Percentiles rank a stretch among this genome's conserved stretches.
phyloP scores from a whole-genome alignment of 2,797 vertebrate species.

The Anas acuta region DNA sequence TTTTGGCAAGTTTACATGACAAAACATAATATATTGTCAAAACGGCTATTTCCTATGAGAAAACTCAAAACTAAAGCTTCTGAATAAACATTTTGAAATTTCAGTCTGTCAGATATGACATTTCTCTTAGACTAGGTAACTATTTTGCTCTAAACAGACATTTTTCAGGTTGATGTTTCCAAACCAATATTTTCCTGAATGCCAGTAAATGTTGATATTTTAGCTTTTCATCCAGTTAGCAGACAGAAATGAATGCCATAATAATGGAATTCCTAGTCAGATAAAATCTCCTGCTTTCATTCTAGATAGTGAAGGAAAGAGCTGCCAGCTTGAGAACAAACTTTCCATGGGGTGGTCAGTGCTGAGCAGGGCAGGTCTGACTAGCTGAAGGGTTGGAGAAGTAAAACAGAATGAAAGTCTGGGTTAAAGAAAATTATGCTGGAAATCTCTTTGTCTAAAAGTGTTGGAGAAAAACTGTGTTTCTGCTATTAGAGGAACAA shows the following conservation, averaged over 20 bases:
- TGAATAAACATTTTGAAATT: slow-evolving; percentile 26
- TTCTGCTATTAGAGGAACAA: not conserved
- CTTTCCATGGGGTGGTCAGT: not conserved
- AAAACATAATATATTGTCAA: not conserved
- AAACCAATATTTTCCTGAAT: not conserved
- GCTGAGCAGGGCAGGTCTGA: not conserved
- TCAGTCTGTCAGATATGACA: slow-evolving; percentile 16
- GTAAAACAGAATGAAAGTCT: not conserved
- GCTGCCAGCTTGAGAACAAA: not conserved
- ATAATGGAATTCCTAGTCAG: not conserved
- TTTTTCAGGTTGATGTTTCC: slow-evolving; percentile 16
- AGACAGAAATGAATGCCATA: not conserved
- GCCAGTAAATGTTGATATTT: not conserved
- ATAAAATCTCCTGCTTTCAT: not conserved
- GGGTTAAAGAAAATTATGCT: not conserved
- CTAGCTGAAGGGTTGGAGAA: not conserved
- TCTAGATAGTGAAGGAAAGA: not conserved
- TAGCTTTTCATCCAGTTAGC: not conserved
- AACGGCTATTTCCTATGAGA: not conserved
- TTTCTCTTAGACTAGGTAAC: not conserved
- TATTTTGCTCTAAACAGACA: not conserved
- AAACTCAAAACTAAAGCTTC: not conserved
- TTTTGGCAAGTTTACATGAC: not conserved
- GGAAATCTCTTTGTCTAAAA: not conserved
- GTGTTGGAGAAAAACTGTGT: not conserved